Percentiles rank a stretch among this genome's conserved stretches.
Evolutionary conservation across 2,888 invertebrate species (phyloP).

Genomic region (Cenopis cana): DNA sequence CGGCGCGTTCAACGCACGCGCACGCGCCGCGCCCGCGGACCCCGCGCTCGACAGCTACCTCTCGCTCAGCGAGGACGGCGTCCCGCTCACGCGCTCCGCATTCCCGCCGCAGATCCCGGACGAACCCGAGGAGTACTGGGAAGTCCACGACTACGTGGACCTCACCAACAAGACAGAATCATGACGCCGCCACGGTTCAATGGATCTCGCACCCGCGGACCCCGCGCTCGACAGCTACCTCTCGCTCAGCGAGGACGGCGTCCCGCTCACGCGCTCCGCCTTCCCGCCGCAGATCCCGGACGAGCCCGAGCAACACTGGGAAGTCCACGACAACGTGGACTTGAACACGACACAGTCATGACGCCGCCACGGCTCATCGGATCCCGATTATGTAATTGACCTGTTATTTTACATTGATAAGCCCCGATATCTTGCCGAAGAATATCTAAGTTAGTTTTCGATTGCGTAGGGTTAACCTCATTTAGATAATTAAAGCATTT

Average conservation of each 20-base stretch:
- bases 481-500: slow-evolving; percentile 22
- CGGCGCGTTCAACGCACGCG: slow-evolving; percentile 87
- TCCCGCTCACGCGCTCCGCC: slow-evolving; percentile 86
- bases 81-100: slow-evolving; percentile 86
- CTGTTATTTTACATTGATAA: slow-evolving; percentile 40
- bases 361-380: slow-evolving; percentile 28
- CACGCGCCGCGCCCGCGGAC: slow-evolving; percentile 74
- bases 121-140: slow-evolving; percentile 86
- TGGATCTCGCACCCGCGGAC: slow-evolving; percentile 78
- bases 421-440: slow-evolving; percentile 35
- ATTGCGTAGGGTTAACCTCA: slow-evolving; percentile 30
- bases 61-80: slow-evolving; percentile 85
- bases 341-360: slow-evolving; percentile 55
- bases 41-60: slow-evolving; percentile 85
- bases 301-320: slow-evolving; percentile 86
- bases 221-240: slow-evolving; percentile 85
- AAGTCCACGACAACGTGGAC: slow-evolving; percentile 88
- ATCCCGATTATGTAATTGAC: slow-evolving; percentile 39
- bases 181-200: slow-evolving; percentile 32
- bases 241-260: slow-evolving; percentile 85
- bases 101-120: slow-evolving; percentile 78
- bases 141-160: slow-evolving; percentile 88
- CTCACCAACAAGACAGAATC: slow-evolving; percentile 55
- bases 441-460: slow-evolving; percentile 40
- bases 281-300: slow-evolving; percentile 78